These are phyloP conservation scores for Phaonia tiefii DNA, from an alignment of 2,888 invertebrate genomes.

Conservation along the genomic window DNA sequence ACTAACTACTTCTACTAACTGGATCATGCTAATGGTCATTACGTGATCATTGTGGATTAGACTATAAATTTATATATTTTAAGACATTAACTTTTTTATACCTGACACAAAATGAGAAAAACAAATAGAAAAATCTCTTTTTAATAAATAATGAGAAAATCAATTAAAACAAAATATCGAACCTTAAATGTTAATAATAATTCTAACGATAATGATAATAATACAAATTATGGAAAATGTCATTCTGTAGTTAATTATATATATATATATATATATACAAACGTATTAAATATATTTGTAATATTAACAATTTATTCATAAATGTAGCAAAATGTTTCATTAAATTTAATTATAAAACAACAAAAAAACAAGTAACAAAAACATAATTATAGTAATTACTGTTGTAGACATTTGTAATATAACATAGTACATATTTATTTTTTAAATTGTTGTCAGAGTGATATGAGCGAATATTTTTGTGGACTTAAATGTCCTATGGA, in stretches of 20 bases:
- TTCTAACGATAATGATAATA: conserved; percentile 30
- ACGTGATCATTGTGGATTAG: conserved; percentile 40
- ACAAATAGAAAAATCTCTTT: conserved; percentile 25
- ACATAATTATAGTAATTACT: background rate
- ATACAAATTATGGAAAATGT: background rate
- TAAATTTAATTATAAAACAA: background rate
- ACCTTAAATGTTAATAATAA: background rate
- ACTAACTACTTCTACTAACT: conserved; percentile 10
- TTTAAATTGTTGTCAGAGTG: background rate
- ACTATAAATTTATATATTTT: conserved; percentile 59
- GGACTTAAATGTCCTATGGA: no score
- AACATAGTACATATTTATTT: background rate
- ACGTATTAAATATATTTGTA: conserved; percentile 23
- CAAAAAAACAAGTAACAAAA: background rate
- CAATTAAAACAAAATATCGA: conserved; percentile 5
- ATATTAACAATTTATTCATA: conserved; percentile 24
- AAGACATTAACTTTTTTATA: conserved; percentile 65
- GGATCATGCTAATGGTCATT: conserved; percentile 33
- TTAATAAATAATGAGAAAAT: conserved; percentile 18
- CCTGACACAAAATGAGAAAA: conserved; percentile 46
- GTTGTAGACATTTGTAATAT: no score
- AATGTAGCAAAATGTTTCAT: conserved; percentile 36
- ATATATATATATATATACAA: background rate
- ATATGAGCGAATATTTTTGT: background rate
- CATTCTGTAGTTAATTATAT: conserved; percentile 27